phyloP scores from a whole-genome alignment of 2,888 invertebrate genomes.

The Leucania comma region DNA sequence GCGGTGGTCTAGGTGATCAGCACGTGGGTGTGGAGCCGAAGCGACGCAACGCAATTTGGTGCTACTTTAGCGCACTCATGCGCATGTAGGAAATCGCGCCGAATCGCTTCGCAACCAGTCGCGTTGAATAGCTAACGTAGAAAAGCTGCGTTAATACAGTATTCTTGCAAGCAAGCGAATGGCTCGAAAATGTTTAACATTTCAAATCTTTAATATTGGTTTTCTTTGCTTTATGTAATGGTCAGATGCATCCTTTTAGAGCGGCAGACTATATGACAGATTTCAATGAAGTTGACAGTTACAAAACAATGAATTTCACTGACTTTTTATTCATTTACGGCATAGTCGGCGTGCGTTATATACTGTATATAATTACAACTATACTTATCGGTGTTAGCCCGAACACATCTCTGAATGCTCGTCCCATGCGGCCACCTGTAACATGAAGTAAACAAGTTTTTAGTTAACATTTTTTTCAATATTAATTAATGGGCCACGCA shows the following conservation, averaged over 20 bases:
- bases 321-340: slow-evolving; percentile 42
- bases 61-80: no score
- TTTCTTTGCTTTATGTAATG: neutral
- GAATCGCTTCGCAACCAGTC: no score
- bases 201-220: neutral
- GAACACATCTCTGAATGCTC: slow-evolving; percentile 96
- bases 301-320: neutral
- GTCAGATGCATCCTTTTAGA: neutral
- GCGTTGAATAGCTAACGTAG: no score
- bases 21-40: no score
- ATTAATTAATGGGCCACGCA: no score
- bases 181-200: neutral
- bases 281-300: neutral
- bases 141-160: no score
- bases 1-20: no score
- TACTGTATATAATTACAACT: slow-evolving; percentile 64
- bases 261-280: neutral
- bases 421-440: slow-evolving; percentile 96
- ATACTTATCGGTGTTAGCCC: slow-evolving; percentile 85
- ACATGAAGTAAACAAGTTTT: slow-evolving; percentile 59
- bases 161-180: no score
- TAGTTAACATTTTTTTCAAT: no score
- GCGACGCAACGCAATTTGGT: no score
- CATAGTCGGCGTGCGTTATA: slow-evolving; percentile 55
- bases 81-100: no score